Conservation (phyloP, 2,888 invertebrate species). For the Sinelater perroti region DNA sequence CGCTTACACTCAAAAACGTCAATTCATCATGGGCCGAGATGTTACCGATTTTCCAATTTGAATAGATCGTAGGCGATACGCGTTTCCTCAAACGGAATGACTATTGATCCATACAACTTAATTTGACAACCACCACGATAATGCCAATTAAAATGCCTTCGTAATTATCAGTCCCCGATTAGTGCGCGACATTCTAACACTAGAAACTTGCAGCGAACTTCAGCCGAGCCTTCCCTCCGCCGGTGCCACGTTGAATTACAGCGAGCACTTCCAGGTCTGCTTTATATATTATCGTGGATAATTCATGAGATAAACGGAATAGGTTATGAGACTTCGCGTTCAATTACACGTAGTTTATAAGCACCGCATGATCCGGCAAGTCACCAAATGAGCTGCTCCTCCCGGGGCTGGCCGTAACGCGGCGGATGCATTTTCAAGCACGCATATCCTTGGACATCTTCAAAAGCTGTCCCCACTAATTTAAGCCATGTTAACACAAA, state of each 20-base stretch:
- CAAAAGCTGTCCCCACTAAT: constrained; percentile 36
- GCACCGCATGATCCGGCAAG: constrained; percentile 14
- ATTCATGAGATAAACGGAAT: constrained; percentile 29
- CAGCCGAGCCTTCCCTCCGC: too few species aligned
- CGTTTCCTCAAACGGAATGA: constrained; percentile 20
- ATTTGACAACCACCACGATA: constrained; percentile 27
- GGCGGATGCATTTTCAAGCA: constrained; percentile 6
- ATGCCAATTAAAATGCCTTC: constrained; percentile 34
- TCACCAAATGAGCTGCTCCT: constrained; percentile 17
- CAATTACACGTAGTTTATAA: constrained; percentile 21
- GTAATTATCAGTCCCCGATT: constrained; percentile 23
- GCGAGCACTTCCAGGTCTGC: constrained; percentile 6
- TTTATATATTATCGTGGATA: constrained; percentile 26
- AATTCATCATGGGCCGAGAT: constrained; percentile 34
- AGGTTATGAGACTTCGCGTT: constrained; percentile 16
- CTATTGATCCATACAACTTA: constrained; percentile 33
- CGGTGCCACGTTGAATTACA: constrained; percentile 4
- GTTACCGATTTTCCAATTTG: constrained; percentile 31
- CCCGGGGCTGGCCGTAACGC: constrained; percentile 1
- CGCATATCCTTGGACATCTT: constrained; percentile 25
- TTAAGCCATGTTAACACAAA: constrained; percentile 40
- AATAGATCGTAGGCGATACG: constrained; percentile 22
- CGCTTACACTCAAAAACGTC: constrained; percentile 29
- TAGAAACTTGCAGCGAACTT: not conserved
- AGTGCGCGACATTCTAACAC: constrained; percentile 9